Percentiles rank a stretch among this genome's conserved stretches.
Evolutionary conservation across 2,113 vertebrate species (phyloP).

Genomic region (Trematomus loennbergii): DNA sequence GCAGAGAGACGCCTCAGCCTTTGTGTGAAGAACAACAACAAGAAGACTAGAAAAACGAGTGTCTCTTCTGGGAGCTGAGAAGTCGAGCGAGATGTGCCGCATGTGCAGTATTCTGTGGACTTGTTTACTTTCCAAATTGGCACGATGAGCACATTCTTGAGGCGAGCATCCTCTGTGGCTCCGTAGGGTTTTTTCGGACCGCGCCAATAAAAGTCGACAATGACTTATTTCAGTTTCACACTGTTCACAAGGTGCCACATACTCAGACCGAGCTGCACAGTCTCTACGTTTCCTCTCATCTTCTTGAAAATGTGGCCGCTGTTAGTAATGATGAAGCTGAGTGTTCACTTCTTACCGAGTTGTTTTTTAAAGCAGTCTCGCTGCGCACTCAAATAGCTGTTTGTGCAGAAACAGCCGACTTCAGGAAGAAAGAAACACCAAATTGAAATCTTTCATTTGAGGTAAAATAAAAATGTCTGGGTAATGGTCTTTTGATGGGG

Average conservation of each 20-base stretch:
- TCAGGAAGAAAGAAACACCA: not conserved
- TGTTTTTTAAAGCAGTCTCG: not conserved
- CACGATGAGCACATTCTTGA: constrained; percentile 52
- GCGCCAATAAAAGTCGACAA: constrained; percentile 31
- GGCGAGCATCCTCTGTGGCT: constrained; percentile 36
- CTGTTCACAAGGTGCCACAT: constrained; percentile 18
- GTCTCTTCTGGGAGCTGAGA: constrained; percentile 40
- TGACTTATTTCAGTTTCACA: constrained; percentile 25
- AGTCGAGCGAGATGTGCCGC: constrained; percentile 54
- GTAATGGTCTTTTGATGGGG: not conserved
- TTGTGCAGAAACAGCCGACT: constrained; percentile 11
- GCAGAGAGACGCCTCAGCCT: constrained; percentile 39
- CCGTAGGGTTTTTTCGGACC: constrained; percentile 26
- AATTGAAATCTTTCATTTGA: not conserved
- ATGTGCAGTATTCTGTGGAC: constrained; percentile 41
- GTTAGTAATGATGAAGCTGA: not conserved
- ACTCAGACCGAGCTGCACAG: not conserved
- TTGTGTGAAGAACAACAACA: constrained; percentile 46
- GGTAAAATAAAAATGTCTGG: not conserved
- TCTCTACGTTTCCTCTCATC: not conserved
- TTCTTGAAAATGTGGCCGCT: not conserved
- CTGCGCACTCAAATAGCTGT: constrained; percentile 5
- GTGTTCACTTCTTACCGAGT: constrained; percentile 13
- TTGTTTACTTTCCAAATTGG: constrained; percentile 71
- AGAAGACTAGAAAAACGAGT: constrained; percentile 18